Conservation (phyloP, 2,888 invertebrate genomes). For the Scotopteryx bipunctaria region DNA sequence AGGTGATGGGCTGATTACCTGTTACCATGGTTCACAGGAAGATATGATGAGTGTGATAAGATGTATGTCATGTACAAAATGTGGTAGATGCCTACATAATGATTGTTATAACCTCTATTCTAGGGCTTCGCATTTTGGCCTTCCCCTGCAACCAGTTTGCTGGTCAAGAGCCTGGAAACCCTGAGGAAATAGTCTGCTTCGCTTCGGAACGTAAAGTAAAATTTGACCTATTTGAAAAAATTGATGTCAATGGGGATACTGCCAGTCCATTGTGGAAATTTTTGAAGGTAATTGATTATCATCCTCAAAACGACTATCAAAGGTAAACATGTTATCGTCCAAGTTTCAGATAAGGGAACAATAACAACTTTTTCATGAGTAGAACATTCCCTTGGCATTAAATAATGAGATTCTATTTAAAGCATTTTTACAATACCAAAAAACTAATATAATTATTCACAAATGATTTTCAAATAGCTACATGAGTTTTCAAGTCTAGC, state of each 20-base stretch:
- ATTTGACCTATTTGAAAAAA: constrained; percentile 87
- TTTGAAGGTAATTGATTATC: constrained; percentile 77
- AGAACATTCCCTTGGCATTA: no score
- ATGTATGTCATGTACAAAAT: not conserved
- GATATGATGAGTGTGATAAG: no score
- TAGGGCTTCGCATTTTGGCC: constrained; percentile 90
- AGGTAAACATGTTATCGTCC: not conserved
- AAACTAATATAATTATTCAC: no score
- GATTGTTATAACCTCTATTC: constrained; percentile 23
- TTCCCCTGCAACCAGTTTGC: constrained; percentile 96
- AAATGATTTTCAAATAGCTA: no score
- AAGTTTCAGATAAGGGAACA: not conserved
- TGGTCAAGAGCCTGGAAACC: constrained; percentile 86
- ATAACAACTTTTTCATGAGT: no score
- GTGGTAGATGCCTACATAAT: not conserved
- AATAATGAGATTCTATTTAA: no score
- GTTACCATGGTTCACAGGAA: no score
- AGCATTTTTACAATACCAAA: no score
- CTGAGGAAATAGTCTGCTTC: constrained; percentile 86
- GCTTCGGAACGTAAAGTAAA: constrained; percentile 84
- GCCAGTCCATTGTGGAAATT: constrained; percentile 87
- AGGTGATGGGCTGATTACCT: no score
- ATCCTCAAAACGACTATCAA: not conserved
- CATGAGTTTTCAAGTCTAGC: no score
- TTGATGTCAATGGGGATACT: constrained; percentile 86